These are phyloP conservation scores for Cephus sareptanus DNA, from an alignment of 2,888 invertebrate species.

Conservation along the genomic window DNA sequence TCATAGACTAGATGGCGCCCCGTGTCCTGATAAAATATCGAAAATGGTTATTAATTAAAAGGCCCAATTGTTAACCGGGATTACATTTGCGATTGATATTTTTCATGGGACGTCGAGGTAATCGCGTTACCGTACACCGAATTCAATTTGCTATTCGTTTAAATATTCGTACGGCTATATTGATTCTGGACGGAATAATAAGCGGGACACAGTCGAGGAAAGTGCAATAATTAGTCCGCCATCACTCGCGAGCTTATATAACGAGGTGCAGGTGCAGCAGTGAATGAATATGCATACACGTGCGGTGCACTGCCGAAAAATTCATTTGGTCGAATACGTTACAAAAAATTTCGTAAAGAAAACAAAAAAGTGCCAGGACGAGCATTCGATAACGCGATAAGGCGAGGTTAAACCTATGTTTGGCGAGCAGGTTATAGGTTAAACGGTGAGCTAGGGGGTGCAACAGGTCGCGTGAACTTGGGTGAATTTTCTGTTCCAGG, in stretches of 20 bases:
- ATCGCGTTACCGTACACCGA: slow-evolving; percentile 54
- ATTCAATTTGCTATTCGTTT: slow-evolving; percentile 54
- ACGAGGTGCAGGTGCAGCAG: background rate
- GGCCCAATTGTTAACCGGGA: slow-evolving; percentile 56
- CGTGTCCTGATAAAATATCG: slow-evolving; percentile 41
- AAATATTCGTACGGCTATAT: slow-evolving; percentile 21
- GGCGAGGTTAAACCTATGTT: slow-evolving; percentile 66
- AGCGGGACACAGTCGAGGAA: slow-evolving; percentile 29
- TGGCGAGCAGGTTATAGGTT: slow-evolving; percentile 66
- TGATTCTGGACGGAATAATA: slow-evolving; percentile 39
- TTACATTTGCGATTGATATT: slow-evolving; percentile 58
- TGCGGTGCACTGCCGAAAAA: background rate
- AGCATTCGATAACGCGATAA: slow-evolving; percentile 65
- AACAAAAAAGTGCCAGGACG: slow-evolving; percentile 28
- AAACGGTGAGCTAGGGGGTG: slow-evolving; percentile 66
- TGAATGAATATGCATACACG: background rate
- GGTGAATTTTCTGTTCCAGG: slow-evolving; percentile 65
- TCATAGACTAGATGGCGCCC: background rate
- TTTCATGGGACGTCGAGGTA: slow-evolving; percentile 48
- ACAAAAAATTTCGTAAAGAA: background rate
- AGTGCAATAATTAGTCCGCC: slow-evolving; percentile 32
- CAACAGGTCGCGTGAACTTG: slow-evolving; percentile 67
- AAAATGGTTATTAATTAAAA: slow-evolving; percentile 57
- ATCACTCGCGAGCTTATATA: background rate
- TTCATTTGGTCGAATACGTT: background rate